Percentiles rank a stretch among this genome's conserved stretches.
phyloP scores from a whole-genome alignment of 2,888 invertebrate species.

The Heterodera filipjevi region DNA sequence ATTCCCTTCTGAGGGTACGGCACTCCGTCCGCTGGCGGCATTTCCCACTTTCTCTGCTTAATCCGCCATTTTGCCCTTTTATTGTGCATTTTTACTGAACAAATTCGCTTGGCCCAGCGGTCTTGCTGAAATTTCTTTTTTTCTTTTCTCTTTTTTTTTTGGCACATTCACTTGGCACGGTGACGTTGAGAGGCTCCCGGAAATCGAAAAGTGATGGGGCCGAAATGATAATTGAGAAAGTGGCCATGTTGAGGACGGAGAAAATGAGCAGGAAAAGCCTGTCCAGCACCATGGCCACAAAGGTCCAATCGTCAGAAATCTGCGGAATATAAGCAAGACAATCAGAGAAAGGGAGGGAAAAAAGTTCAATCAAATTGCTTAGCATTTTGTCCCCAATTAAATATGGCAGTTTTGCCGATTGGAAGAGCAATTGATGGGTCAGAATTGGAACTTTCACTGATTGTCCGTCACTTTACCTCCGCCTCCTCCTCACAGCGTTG shows the following conservation, averaged over 20 bases:
- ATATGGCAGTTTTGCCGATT: background rate
- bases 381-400: background rate
- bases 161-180: constrained; percentile 55
- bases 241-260: constrained; percentile 61
- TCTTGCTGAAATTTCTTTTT: constrained; percentile 3
- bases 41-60: too few species aligned
- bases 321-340: constrained; percentile 32
- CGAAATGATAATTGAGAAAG: constrained; percentile 61
- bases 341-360: background rate
- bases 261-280: constrained; percentile 63
- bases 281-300: constrained; percentile 65
- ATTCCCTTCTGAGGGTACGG: too few species aligned
- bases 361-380: background rate
- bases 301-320: constrained; percentile 64
- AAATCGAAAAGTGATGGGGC: constrained; percentile 62
- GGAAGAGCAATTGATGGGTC: too few species aligned
- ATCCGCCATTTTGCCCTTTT: background rate
- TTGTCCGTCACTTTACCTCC: constrained; percentile 47
- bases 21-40: too few species aligned
- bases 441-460: too few species aligned
- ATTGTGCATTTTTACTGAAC: constrained; percentile 12
- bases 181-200: constrained; percentile 59
- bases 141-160: background rate
- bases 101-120: constrained; percentile 27
- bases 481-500: constrained; percentile 59